These are phyloP conservation scores for Echinops telfairi DNA, from an alignment of 2,113 vertebrate species.

Conservation along the genomic window DNA sequence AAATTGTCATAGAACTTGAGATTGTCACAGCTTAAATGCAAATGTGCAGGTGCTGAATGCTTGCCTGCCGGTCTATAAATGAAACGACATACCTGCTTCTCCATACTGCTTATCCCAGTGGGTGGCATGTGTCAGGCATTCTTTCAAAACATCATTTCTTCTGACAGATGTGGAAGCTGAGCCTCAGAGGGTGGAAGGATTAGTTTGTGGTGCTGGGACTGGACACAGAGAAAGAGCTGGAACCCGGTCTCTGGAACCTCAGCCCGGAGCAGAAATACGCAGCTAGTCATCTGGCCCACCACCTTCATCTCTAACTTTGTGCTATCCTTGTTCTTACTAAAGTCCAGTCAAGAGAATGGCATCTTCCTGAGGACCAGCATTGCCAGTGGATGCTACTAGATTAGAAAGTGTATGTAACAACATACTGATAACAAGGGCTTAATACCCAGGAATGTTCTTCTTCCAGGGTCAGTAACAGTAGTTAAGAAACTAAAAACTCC, in stretches of 20 bases:
- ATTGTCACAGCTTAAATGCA: neutral
- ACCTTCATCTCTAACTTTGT: neutral
- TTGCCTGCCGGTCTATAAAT: neutral
- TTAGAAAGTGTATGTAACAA: slow-evolving; percentile 92
- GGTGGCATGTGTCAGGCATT: neutral
- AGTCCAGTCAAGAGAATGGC: slow-evolving; percentile 87
- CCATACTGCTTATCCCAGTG: neutral
- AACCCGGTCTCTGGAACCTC: neutral
- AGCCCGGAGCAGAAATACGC: neutral
- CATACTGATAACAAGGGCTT: slow-evolving; percentile 87
- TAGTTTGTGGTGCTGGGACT: neutral
- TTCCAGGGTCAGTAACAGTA: neutral
- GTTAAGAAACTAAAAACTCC: neutral
- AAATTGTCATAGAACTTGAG: neutral
- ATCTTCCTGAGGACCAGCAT: slow-evolving; percentile 92
- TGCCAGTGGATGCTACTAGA: slow-evolving; percentile 91
- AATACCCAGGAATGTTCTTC: neutral
- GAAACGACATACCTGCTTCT: neutral
- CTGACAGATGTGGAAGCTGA: neutral
- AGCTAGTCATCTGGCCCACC: neutral
- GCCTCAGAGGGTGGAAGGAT: neutral
- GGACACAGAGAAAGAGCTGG: neutral
- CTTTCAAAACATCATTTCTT: neutral
- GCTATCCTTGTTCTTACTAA: slow-evolving; percentile 57
- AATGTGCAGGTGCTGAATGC: neutral